Percentiles rank a stretch among this genome's conserved stretches.
These are phyloP conservation scores for Drosophila monieri DNA, from an alignment of 2,888 invertebrate species.

Conservation along the genomic window DNA sequence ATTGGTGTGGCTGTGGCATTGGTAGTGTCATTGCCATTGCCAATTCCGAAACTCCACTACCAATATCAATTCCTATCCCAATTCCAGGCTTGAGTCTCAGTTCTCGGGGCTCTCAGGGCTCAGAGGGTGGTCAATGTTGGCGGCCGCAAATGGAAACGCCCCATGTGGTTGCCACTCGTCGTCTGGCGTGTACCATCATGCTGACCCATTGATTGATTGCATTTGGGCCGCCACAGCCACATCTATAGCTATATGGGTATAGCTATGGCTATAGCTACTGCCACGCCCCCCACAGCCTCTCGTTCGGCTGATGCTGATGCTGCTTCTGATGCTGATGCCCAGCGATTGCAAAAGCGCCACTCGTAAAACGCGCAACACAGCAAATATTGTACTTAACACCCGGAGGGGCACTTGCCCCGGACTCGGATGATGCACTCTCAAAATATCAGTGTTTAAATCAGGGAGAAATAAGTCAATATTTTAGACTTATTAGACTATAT, in stretches of 20 bases:
- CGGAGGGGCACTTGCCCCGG: slow-evolving; percentile 66
- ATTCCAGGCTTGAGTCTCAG: slow-evolving; percentile 9
- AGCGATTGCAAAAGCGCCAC: slow-evolving; percentile 56
- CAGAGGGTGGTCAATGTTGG: slow-evolving; percentile 74
- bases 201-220: slow-evolving; percentile 80
- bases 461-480: not conserved
- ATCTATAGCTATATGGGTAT: slow-evolving; percentile 5
- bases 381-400: slow-evolving; percentile 79
- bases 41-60: slow-evolving; percentile 26
- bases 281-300: slow-evolving; percentile 25
- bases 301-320: slow-evolving; percentile 2
- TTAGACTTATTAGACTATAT: too few species aligned
- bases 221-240: slow-evolving; percentile 51
- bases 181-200: slow-evolving; percentile 55
- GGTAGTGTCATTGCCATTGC: slow-evolving; percentile 25
- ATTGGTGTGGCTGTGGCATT: not conserved
- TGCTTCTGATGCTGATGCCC: slow-evolving; percentile 10
- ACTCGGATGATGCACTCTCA: slow-evolving; percentile 8
- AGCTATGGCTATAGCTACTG: slow-evolving; percentile 12
- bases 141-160: slow-evolving; percentile 75
- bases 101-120: slow-evolving; percentile 13
- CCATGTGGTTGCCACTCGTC: slow-evolving; percentile 73
- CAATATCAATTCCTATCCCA: slow-evolving; percentile 8
- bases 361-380: slow-evolving; percentile 72
- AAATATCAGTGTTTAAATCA: not conserved